Evolutionary conservation across 2,888 invertebrate genomes (phyloP), one percentile per base, ranked within the genome.

Genomic region (Yponomeuta malinellus): DNA sequence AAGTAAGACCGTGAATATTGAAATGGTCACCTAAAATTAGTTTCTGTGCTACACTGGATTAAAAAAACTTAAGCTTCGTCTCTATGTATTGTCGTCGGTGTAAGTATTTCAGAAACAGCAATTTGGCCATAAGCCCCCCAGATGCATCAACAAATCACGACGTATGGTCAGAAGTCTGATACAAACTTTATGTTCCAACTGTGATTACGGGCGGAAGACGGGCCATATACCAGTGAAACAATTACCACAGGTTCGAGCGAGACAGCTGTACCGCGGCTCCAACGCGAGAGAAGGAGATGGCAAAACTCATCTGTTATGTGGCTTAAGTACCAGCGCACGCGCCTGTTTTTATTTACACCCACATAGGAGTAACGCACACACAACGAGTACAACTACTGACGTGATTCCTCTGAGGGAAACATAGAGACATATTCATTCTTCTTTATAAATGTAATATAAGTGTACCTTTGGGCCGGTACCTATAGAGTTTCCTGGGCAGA

Each of bases 251-350:
- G 81, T 74, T 75, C 48, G 79, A 79, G 73, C 63, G 78, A 78
- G 77, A 79, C 59, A 73, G 75, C 69, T 10, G 67, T 31, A 23
- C 23, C 23, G 23, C 23, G 72, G 70, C 71, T 33, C 48, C 31
- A 10, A 71, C 70, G 67, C 63, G 81, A 8, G 1, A 37, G 73
- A 84, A 71, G 70, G 76, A 76, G 83, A 84, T 31, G 23, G 74
- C 52, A 71, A 75, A 71, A 79, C 73, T 78, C 80, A 79, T 82
- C 79, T 81, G 80, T 84, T 86, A 84, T 85, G 77, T 82, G 80
- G 77, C 79, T 81, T 79, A 83, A 82, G 80, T 78, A 78, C 52
- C 69, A 76, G 79, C 87, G 86, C 88, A 83, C 83, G 86, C 84
- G 85, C 78, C 80, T 76, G 48, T 78, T 83, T 84, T 84, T 84